Conservation (phyloP, 1,140 invertebrate species). For the Trinorchestia longiramus region DNA sequence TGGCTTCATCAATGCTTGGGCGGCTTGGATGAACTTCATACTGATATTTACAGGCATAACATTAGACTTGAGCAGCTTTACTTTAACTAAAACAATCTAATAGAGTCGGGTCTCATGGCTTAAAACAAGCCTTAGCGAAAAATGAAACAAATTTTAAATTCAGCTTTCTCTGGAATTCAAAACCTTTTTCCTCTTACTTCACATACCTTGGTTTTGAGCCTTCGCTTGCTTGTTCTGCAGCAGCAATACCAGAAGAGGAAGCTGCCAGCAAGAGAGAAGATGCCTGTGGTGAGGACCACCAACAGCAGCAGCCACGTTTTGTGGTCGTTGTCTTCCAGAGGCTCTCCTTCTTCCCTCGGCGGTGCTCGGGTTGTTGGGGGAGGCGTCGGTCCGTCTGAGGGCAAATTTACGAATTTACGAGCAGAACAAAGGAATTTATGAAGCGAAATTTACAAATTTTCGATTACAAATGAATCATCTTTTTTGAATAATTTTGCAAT, state of each 20-base stretch:
- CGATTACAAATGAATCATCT: too few relatives aligned
- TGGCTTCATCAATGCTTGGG: too few relatives aligned
- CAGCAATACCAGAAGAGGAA: background rate
- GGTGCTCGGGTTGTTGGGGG: background rate
- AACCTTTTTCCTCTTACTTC: background rate
- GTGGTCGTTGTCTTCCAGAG: background rate
- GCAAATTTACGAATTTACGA: background rate
- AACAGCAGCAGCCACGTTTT: background rate
- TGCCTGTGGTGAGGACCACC: background rate
- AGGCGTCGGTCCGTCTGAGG: background rate
- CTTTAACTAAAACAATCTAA: too few relatives aligned
- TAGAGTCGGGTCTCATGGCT: too few relatives aligned
- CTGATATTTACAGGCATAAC: too few relatives aligned
- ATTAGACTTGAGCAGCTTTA: too few relatives aligned
- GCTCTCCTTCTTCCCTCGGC: background rate
- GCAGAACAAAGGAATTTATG: background rate
- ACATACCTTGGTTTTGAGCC: background rate
- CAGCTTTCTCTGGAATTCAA: too few relatives aligned
- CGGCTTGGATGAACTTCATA: too few relatives aligned
- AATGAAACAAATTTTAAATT: too few relatives aligned
- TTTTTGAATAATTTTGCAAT: background rate
- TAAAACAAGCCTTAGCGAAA: too few relatives aligned
- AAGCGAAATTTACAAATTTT: too few relatives aligned
- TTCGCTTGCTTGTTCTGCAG: background rate
- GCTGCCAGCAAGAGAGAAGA: background rate